A percentile compares a stretch with the other conserved stretches of the same genome.
These are phyloP conservation scores for Embiotoca jacksoni DNA, from an alignment of 2,113 vertebrate genomes.

Conservation along the genomic window DNA sequence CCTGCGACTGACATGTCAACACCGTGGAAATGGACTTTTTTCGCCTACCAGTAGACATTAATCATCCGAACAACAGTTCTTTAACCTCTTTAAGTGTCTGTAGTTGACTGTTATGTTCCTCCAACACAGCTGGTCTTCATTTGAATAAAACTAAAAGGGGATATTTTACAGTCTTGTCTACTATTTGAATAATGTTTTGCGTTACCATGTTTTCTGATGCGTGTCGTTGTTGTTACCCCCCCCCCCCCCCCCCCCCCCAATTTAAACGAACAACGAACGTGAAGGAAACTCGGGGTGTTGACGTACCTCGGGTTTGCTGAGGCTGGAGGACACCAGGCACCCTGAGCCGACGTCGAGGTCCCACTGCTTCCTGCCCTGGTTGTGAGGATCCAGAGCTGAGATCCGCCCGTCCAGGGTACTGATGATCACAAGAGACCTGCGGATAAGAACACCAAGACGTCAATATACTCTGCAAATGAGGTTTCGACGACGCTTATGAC, in stretches of 20 bases:
- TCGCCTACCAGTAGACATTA: constrained; percentile 5
- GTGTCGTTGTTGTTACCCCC: no score
- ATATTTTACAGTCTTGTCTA: no score
- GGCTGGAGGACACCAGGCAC: constrained; percentile 94
- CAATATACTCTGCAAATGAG: neutral
- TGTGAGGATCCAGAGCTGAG: constrained; percentile 94
- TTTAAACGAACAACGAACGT: neutral
- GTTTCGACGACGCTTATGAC: no score
- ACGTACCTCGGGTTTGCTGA: constrained; percentile 96
- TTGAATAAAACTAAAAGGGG: no score
- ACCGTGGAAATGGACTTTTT: constrained; percentile 18
- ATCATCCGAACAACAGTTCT: neutral
- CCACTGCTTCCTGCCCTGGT: constrained; percentile 95
- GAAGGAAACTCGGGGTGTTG: neutral
- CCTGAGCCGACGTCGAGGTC: constrained; percentile 97
- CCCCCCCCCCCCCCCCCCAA: no score
- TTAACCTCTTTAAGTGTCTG: constrained; percentile 8
- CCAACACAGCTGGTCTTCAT: neutral
- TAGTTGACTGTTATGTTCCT: neutral
- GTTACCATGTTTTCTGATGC: no score
- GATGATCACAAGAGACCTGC: constrained; percentile 95
- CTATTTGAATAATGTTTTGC: no score
- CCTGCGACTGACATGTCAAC: constrained; percentile 19
- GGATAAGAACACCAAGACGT: constrained; percentile 24
- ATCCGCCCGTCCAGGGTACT: constrained; percentile 97